A percentile compares a stretch with the other conserved stretches of the same genome.
Conservation (phyloP, 2,797 vertebrate species). For the Spea hammondii region DNA sequence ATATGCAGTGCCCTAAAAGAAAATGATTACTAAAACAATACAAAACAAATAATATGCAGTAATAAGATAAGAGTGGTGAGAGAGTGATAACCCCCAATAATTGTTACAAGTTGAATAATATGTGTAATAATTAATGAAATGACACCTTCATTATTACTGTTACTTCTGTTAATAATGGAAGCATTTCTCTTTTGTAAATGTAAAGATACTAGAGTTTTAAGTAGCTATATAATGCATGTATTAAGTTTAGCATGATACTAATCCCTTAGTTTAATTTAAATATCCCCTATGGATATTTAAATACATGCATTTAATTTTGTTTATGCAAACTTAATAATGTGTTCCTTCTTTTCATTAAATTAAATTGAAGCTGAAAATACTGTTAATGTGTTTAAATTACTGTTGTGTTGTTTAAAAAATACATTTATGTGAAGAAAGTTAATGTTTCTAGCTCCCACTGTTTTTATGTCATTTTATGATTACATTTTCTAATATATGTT, state of each 20-base stretch:
- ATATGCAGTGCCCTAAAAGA: no score
- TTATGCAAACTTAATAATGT: conserved; percentile 1
- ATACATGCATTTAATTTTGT: conserved; percentile 5
- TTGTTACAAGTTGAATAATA: no score
- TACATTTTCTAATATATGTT: background rate
- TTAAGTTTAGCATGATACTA: conserved; percentile 1
- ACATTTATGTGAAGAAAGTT: background rate
- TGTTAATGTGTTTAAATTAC: background rate
- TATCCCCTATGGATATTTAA: conserved; percentile 9
- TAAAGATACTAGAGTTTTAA: background rate
- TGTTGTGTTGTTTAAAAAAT: conserved; percentile 6
- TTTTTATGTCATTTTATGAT: background rate
- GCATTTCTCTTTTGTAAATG: background rate
- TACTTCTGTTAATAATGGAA: background rate
- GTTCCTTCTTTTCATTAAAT: conserved; percentile 3
- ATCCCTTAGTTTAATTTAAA: conserved; percentile 1
- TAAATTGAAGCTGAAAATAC: background rate
- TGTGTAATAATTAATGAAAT: no score
- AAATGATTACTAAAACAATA: no score
- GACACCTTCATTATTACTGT: background rate
- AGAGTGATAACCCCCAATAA: no score
- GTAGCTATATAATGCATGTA: background rate
- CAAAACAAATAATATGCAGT: no score
- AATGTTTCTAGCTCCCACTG: background rate
- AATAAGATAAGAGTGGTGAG: no score